phyloP scores from a whole-genome alignment of 1,140 invertebrate species.

The Hycleus phaleratus region DNA sequence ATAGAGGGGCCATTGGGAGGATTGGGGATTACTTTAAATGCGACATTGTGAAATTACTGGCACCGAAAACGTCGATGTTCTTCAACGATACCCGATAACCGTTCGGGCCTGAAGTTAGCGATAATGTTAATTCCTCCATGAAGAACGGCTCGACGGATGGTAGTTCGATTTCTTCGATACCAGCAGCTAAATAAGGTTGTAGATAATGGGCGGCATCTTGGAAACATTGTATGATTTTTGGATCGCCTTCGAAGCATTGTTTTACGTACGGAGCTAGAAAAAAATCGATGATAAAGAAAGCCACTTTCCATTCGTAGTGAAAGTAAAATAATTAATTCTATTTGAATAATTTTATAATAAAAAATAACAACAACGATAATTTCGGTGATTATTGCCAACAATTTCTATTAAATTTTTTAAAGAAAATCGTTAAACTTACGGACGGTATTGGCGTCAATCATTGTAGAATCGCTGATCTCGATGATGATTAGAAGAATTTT shows the following conservation, averaged over 20 bases:
- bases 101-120: constrained; percentile 59
- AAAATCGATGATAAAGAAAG: background rate
- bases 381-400: no score
- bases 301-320: no score
- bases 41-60: constrained; percentile 59
- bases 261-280: constrained; percentile 61
- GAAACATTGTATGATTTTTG: constrained; percentile 55
- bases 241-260: constrained; percentile 57
- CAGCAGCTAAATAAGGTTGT: constrained; percentile 54
- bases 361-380: no score
- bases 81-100: constrained; percentile 61
- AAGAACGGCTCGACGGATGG: constrained; percentile 63
- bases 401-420: no score
- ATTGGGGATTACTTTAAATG: constrained; percentile 49
- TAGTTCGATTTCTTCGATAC: constrained; percentile 61
- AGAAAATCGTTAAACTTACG: background rate
- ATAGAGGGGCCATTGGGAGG: background rate
- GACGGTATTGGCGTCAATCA: constrained; percentile 4
- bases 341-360: no score
- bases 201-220: constrained; percentile 55
- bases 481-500: no score
- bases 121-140: constrained; percentile 60
- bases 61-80: constrained; percentile 59
- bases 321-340: no score
- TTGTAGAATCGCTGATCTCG: no score